Evolutionary conservation across 2,888 invertebrate species (phyloP).

Genomic region (Drosophila fungiperda): DNA sequence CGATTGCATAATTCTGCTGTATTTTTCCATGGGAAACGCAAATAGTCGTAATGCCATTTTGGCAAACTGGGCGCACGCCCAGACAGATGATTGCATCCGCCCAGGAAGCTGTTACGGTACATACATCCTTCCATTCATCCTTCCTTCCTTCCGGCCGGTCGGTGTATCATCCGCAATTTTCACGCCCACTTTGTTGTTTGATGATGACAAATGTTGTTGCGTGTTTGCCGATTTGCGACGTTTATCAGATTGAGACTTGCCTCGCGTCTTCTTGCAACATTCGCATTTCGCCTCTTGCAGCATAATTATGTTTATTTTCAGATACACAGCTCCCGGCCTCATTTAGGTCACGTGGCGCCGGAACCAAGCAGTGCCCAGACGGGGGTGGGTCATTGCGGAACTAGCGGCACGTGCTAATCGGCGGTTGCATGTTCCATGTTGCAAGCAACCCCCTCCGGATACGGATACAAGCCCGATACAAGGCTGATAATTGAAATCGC

Average conservation of each 20-base stretch:
- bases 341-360: constrained; percentile 70
- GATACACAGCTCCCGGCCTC: constrained; percentile 51
- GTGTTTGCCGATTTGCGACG: constrained; percentile 76
- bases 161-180: constrained; percentile 82
- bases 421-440: constrained; percentile 63
- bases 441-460: constrained; percentile 18
- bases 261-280: not conserved
- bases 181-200: constrained; percentile 84
- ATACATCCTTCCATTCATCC: constrained; percentile 22
- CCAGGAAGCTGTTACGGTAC: constrained; percentile 67
- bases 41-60: constrained; percentile 60
- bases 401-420: constrained; percentile 79
- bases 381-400: constrained; percentile 18
- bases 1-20: constrained; percentile 40
- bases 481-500: constrained; percentile 75
- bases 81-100: constrained; percentile 72
- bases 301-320: constrained; percentile 79
- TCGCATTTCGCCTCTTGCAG: constrained; percentile 19
- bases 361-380: not conserved
- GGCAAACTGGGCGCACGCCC: constrained; percentile 58
- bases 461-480: constrained; percentile 29
- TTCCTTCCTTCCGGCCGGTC: constrained; percentile 27
- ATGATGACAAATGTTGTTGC: constrained; percentile 79
- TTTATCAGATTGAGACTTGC: constrained; percentile 74
- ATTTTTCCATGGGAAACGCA: constrained; percentile 75